phyloP scores from a whole-genome alignment of 2,113 vertebrate species.

The Trogon melanurus region DNA sequence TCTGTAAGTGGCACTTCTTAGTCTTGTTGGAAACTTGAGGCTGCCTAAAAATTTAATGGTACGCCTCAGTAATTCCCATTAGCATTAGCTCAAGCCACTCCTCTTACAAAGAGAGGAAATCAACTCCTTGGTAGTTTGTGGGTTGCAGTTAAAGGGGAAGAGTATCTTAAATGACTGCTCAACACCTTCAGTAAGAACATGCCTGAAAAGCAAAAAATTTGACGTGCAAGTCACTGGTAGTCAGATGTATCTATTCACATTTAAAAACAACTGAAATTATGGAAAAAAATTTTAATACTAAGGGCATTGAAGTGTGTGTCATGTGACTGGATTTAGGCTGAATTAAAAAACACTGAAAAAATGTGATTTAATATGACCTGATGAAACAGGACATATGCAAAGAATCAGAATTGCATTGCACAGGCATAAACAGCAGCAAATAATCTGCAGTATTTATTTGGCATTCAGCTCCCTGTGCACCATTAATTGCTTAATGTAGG shows the following conservation, averaged over 20 bases:
- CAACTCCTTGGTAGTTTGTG: background rate
- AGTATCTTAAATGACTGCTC: background rate
- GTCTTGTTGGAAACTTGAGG: background rate
- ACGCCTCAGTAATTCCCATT: background rate
- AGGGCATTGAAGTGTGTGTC: background rate
- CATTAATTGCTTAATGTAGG: background rate
- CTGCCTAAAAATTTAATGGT: background rate
- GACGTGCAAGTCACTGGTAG: background rate
- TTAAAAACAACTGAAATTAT: background rate
- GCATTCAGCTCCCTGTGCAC: constrained; percentile 7
- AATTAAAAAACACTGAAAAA: constrained; percentile 36
- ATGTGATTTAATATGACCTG: constrained; percentile 30
- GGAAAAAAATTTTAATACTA: background rate
- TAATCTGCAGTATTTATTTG: constrained; percentile 23
- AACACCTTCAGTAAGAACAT: background rate
- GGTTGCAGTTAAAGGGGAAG: background rate
- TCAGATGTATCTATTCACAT: background rate
- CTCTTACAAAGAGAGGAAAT: background rate
- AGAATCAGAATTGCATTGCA: constrained; percentile 23
- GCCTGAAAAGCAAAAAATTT: background rate
- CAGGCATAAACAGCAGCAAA: constrained; percentile 24
- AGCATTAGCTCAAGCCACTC: background rate
- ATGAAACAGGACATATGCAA: constrained; percentile 55
- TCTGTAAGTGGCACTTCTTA: background rate
- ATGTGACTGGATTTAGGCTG: background rate